These are phyloP conservation scores for Idris sp. DNA, from an alignment of 1,140 invertebrate genomes.

Conservation along the genomic window DNA sequence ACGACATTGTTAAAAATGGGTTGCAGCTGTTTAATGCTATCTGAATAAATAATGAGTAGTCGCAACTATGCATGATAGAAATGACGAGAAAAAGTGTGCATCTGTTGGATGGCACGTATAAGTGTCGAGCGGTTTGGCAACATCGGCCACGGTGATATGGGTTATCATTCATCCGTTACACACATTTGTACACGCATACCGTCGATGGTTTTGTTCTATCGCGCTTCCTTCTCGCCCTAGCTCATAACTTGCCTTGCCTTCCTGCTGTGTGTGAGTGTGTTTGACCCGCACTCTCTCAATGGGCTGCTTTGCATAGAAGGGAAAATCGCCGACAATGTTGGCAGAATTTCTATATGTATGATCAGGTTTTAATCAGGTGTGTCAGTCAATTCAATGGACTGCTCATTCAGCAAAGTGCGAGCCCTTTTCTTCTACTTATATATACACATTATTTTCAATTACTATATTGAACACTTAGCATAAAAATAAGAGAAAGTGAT, in stretches of 20 bases:
- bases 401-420: conserved; percentile 3
- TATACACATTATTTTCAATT: no score
- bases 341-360: conserved; percentile 20
- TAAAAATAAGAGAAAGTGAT: no score
- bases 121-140: conserved; percentile 64
- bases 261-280: conserved; percentile 48
- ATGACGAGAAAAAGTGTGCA: conserved; percentile 45
- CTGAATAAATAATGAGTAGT: conserved; percentile 57
- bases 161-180: conserved; percentile 68
- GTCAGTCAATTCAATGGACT: conserved; percentile 4
- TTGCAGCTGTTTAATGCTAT: conserved; percentile 55
- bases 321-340: conserved; percentile 39
- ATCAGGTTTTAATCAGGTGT: conserved; percentile 17
- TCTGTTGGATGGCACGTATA: conserved; percentile 45
- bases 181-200: conserved; percentile 53
- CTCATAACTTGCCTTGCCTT: conserved; percentile 47
- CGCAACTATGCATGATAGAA: conserved; percentile 40
- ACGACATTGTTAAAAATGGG: conserved; percentile 42
- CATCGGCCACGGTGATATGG: conserved; percentile 67
- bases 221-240: conserved; percentile 64
- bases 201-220: conserved; percentile 60
- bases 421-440: no score
- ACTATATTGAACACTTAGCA: no score
- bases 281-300: conserved; percentile 58
- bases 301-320: conserved; percentile 50